phyloP scores from a whole-genome alignment of 2,797 vertebrate species.

The Tragelaphus eurycerus region DNA sequence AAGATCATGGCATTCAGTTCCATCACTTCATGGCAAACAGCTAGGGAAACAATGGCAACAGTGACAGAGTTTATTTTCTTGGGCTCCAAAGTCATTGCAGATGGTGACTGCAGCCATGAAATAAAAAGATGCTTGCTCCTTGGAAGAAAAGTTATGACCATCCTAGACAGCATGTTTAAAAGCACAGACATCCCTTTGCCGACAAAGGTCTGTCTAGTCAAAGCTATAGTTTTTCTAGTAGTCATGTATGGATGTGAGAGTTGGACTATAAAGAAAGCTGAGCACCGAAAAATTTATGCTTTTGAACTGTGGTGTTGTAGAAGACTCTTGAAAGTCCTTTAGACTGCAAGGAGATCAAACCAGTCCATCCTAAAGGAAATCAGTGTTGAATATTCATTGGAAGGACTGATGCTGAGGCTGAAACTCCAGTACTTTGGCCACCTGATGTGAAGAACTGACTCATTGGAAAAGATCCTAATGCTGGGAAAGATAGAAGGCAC shows the following conservation, averaged over 20 bases:
- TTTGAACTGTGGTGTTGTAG: background rate
- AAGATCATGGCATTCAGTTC: background rate
- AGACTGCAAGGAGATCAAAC: background rate
- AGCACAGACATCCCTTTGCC: background rate
- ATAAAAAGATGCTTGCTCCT: background rate
- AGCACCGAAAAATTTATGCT: background rate
- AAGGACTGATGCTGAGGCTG: background rate
- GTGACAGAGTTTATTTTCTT: background rate
- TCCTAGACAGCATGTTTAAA: background rate
- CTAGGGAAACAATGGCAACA: background rate
- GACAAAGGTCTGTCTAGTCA: background rate
- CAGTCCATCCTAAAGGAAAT: background rate
- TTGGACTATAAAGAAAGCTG: background rate
- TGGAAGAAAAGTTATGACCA: background rate
- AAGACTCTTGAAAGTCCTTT: background rate
- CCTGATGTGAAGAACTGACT: background rate
- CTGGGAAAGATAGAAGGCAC: background rate
- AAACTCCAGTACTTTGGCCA: background rate
- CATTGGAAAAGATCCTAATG: background rate
- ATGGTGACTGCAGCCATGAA: background rate
- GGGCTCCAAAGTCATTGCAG: background rate
- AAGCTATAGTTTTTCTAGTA: background rate
- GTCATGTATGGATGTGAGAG: background rate
- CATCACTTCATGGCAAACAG: background rate
- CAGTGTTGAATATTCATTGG: background rate